These are phyloP conservation scores for Aleiodes sp. DNA, from an alignment of 1,140 invertebrate species.

Conservation along the genomic window DNA sequence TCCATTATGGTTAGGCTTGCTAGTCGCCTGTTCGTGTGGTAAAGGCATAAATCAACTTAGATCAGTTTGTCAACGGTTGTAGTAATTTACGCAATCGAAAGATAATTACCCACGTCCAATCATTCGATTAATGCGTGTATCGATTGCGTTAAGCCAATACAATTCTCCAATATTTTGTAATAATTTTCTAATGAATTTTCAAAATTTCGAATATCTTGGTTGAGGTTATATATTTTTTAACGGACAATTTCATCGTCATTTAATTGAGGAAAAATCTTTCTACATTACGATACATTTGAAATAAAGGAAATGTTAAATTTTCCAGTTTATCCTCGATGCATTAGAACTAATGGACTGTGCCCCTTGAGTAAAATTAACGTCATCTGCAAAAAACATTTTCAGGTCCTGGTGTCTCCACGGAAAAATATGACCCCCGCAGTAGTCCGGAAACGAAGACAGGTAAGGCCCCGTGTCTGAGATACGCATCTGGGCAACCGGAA, in stretches of 20 bases:
- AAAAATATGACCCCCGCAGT: conserved; percentile 14
- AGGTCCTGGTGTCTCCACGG: neutral
- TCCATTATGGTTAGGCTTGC: neutral
- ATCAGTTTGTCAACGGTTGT: neutral
- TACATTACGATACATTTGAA: neutral
- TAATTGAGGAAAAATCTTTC: neutral
- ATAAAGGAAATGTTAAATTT: neutral
- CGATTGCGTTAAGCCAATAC: neutral
- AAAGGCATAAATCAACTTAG: neutral
- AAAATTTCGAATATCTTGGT: neutral
- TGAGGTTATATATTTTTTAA: no score
- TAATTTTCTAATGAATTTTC: neutral
- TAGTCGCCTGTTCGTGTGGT: neutral
- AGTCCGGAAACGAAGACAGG: conserved; percentile 29
- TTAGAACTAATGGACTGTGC: conserved; percentile 10
- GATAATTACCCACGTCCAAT: neutral
- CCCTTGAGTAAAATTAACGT: conserved; percentile 4
- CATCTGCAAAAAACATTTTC: conserved; percentile 5
- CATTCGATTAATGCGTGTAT: neutral
- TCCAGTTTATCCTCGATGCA: neutral
- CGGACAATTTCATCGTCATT: neutral
- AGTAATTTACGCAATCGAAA: conserved; percentile 12
- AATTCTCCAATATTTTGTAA: no score
- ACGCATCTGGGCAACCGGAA: conserved; percentile 33
- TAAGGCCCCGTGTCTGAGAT: conserved; percentile 11